Conservation (phyloP, 2,797 vertebrate genomes). For the Prunella strophiata region DNA sequence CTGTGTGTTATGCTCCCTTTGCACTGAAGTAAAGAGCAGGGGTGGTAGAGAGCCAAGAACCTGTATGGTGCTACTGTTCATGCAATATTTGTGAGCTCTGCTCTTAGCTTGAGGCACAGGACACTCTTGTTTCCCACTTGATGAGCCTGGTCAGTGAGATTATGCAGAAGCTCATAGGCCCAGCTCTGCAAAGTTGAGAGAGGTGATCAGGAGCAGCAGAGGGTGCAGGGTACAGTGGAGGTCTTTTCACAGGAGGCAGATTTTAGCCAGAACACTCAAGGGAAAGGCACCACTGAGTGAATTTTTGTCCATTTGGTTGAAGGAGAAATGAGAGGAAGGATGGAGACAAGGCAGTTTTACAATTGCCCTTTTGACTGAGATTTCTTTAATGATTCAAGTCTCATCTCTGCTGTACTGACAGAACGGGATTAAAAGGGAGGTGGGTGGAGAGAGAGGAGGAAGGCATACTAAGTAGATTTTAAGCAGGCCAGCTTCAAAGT, state of each 20-base stretch:
- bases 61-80: neutral
- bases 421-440: neutral
- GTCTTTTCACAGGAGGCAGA: neutral
- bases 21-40: neutral
- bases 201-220: rapidly evolving
- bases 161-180: neutral
- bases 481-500: neutral
- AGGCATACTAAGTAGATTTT: neutral
- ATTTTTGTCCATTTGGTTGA: neutral
- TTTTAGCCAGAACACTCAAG: neutral
- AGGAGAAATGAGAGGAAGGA: neutral
- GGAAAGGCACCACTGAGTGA: neutral
- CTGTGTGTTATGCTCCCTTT: neutral
- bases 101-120: neutral
- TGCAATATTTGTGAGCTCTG: neutral
- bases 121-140: neutral
- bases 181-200: neutral
- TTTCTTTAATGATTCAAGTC: neutral
- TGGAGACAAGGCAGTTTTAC: neutral
- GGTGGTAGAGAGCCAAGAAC: neutral
- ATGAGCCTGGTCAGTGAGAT: neutral
- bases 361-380: neutral
- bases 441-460: neutral
- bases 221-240: neutral
- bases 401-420: neutral